Base-by-base conservation (phyloP, 2,113 vertebrate species). In the Nymphicus hollandicus region DNA sequence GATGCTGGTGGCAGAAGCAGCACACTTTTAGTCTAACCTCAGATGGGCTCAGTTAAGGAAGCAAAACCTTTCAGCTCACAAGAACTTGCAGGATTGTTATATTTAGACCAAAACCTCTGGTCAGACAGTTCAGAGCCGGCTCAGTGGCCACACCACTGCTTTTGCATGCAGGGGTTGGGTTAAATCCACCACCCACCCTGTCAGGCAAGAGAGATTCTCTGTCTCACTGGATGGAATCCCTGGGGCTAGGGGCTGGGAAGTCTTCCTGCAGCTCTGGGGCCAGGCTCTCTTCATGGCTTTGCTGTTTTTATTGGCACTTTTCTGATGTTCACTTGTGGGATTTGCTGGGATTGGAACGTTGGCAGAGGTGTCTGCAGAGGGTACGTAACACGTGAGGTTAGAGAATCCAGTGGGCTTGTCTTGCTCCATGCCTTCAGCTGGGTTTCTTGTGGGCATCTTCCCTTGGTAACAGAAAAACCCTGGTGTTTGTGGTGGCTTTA, bases 91-190 rank as follows among this genome's bases (percentile, higher is more conserved):
- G 3, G 81, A 20, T 79, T 69, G 70, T 56, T 95, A 56, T 77
- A 65, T 89, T 89, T 87, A 93, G 84, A 55, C 35, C 70, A 35
- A 81, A 78, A 93, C 76, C 52, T 89, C 85, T 91, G 89, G 74
- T 79, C 91, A 82, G 93, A 89, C 94, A 94, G 80, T 80, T 11
- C 60, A 88, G 89, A 63, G 65, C 47, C 3, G 29, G 69, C 73
- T 95, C 65, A 16, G 86, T 58, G 74, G 73, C 78, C 84, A 7
- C n/a, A 52, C 86, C 80, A 1, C 83, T 37, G 14, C 43, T 71
- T 86, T 71, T 71, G 83, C 83, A 56, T 69, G 78, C 28, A 27
- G 61, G 64, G 64, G 29, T 64, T n/a, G 22, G 58, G 28, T 58
- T 14, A 53, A 50, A 25, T 24, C 46, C 73, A 33, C 14, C 6